phyloP scores from a whole-genome alignment of 2,888 invertebrate genomes.

The Phyllotreta cruciferae region DNA sequence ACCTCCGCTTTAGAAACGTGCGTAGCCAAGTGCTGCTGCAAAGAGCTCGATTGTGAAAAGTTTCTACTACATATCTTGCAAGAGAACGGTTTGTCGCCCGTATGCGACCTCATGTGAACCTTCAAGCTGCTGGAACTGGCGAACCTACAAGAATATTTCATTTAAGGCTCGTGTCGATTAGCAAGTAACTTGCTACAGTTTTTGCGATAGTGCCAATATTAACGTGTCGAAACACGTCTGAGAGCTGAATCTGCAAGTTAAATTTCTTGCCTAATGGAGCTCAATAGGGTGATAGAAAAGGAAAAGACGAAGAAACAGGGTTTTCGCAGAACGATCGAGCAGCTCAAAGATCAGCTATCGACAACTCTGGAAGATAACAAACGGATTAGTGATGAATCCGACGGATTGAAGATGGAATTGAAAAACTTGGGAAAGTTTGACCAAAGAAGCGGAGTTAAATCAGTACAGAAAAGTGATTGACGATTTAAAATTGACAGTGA shows the following conservation, averaged over 20 bases:
- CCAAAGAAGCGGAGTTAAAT: constrained; percentile 45
- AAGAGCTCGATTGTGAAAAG: constrained; percentile 50
- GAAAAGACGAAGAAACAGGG: constrained; percentile 44
- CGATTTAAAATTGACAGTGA: constrained; percentile 50
- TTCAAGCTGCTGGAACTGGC: constrained; percentile 56
- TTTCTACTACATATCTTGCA: constrained; percentile 57
- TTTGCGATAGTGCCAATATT: too few relatives aligned
- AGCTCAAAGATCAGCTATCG: constrained; percentile 44
- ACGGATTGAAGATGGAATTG: constrained; percentile 38
- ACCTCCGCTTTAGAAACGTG: constrained; percentile 40
- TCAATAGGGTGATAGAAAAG: constrained; percentile 45
- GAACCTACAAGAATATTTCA: constrained; percentile 47
- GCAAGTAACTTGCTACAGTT: too few relatives aligned
- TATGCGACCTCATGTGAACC: constrained; percentile 55
- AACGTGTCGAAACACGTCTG: too few relatives aligned
- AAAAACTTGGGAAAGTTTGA: constrained; percentile 38
- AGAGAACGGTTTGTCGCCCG: constrained; percentile 52
- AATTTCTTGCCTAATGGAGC: constrained; percentile 49
- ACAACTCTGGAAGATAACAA: constrained; percentile 38
- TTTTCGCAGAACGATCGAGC: constrained; percentile 42
- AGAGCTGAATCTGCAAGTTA: too few relatives aligned
- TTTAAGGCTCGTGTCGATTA: too few relatives aligned
- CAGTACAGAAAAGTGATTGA: constrained; percentile 48
- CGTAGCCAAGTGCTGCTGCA: constrained; percentile 49
- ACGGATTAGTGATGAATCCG: constrained; percentile 39